A percentile compares a stretch with the other conserved stretches of the same genome.
phyloP scores from a whole-genome alignment of 1,140 invertebrate species.

The Euschistus heros region DNA sequence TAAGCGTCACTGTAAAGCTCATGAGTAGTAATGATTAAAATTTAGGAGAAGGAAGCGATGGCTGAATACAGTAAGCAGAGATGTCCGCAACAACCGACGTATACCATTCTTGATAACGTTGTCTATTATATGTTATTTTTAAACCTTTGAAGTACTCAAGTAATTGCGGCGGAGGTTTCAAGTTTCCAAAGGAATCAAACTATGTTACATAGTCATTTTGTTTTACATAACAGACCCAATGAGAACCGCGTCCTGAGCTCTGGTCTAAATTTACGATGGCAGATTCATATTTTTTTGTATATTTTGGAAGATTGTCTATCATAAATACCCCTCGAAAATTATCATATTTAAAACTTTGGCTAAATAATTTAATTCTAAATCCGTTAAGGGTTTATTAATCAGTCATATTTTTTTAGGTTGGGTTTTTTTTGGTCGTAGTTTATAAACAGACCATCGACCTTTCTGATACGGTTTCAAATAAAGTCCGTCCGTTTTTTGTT shows the following conservation, averaged over 20 bases:
- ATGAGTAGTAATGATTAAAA: background rate
- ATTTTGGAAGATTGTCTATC: background rate
- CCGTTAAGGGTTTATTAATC: background rate
- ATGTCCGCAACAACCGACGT: background rate
- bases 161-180: background rate
- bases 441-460: background rate
- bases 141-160: background rate
- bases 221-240: too few species aligned
- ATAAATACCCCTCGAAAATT: background rate
- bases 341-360: background rate
- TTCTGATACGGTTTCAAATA: background rate
- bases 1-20: background rate
- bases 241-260: background rate
- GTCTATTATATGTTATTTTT: background rate
- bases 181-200: background rate
- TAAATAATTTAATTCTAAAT: background rate
- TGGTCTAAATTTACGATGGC: background rate
- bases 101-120: background rate
- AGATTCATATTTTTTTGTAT: background rate
- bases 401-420: background rate
- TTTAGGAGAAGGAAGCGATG: too few species aligned
- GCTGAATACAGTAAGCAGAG: background rate
- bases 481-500: too few species aligned
- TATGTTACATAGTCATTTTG: background rate
- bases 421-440: background rate